A percentile compares a stretch with the other conserved stretches of the same genome.
phyloP scores from a whole-genome alignment of 2,888 invertebrate species.

The Macropis europaea region DNA sequence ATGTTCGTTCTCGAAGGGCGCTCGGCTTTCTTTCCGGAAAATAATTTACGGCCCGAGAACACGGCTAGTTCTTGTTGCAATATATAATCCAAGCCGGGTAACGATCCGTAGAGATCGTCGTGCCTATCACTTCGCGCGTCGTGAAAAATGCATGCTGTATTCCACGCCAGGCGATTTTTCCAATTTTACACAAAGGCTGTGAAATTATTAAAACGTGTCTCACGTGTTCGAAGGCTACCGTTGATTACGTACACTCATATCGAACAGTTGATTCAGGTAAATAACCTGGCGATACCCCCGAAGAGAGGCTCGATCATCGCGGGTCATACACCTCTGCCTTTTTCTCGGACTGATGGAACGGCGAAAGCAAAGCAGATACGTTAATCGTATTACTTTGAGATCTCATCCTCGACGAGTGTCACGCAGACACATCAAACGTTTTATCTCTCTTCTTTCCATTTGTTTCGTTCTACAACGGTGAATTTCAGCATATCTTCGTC shows the following conservation, averaged over 20 bases:
- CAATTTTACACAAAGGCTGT: slow-evolving; percentile 29
- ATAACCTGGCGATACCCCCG: slow-evolving; percentile 46
- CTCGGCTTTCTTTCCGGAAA: neutral
- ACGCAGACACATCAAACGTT: neutral
- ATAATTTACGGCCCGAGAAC: neutral
- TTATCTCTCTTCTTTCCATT: neutral
- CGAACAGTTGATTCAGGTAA: slow-evolving; percentile 57
- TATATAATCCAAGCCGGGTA: slow-evolving; percentile 2
- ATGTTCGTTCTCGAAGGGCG: neutral
- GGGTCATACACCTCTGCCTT: slow-evolving; percentile 17
- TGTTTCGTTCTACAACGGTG: slow-evolving; percentile 18
- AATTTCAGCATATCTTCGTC: slow-evolving; percentile 2
- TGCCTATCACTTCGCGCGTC: slow-evolving; percentile 28
- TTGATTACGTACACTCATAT: slow-evolving; percentile 24
- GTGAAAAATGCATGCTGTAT: slow-evolving; percentile 42
- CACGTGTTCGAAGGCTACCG: neutral
- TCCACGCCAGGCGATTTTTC: slow-evolving; percentile 30
- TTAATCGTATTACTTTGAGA: slow-evolving; percentile 24
- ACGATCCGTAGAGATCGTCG: slow-evolving; percentile 44
- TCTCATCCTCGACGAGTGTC: neutral
- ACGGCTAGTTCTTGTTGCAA: neutral
- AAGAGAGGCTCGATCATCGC: slow-evolving; percentile 5
- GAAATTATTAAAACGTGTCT: slow-evolving; percentile 54
- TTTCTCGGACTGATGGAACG: neutral
- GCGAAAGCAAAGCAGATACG: slow-evolving; percentile 19